phyloP scores from a whole-genome alignment of 2,888 invertebrate genomes.

The Phaonia tiefii region DNA sequence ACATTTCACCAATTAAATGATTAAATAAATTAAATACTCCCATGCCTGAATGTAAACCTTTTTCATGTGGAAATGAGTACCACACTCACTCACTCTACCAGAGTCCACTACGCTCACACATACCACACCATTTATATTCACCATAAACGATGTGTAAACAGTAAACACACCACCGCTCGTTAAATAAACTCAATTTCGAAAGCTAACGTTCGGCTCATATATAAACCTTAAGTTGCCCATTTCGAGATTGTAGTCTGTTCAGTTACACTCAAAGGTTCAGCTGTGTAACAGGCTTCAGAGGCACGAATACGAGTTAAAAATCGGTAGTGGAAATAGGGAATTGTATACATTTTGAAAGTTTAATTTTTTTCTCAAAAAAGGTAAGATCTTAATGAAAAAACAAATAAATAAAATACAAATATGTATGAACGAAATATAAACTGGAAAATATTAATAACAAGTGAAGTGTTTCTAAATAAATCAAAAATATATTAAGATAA shows the following conservation, averaged over 20 bases:
- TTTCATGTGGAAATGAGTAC: slow-evolving; percentile 22
- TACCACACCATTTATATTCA: slow-evolving; percentile 33
- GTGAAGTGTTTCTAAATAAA: slow-evolving; percentile 53
- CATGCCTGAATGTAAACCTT: slow-evolving; percentile 47
- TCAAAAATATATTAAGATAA: no score
- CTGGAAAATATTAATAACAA: slow-evolving; percentile 10
- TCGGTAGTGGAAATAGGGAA: slow-evolving; percentile 45
- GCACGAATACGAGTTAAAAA: slow-evolving; percentile 56
- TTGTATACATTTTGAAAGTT: slow-evolving; percentile 42
- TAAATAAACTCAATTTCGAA: slow-evolving; percentile 38
- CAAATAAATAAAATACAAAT: slow-evolving; percentile 11
- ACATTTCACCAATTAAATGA: no score
- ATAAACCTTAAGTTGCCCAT: slow-evolving; percentile 72
- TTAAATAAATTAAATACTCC: neutral
- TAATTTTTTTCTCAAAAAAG: slow-evolving; percentile 56
- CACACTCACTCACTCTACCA: neutral
- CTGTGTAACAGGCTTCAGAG: slow-evolving; percentile 70
- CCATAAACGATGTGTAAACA: slow-evolving; percentile 48
- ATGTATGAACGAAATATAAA: neutral
- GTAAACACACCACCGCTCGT: slow-evolving; percentile 19
- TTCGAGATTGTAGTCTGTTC: slow-evolving; percentile 73
- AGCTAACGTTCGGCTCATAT: slow-evolving; percentile 69
- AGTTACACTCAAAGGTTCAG: slow-evolving; percentile 75
- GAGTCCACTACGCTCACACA: neutral
- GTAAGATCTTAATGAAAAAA: slow-evolving; percentile 51